A percentile compares a stretch with the other conserved stretches of the same genome.
Evolutionary conservation across 2,888 invertebrate species (phyloP).

Genomic region (Phytoseiulus persimilis): DNA sequence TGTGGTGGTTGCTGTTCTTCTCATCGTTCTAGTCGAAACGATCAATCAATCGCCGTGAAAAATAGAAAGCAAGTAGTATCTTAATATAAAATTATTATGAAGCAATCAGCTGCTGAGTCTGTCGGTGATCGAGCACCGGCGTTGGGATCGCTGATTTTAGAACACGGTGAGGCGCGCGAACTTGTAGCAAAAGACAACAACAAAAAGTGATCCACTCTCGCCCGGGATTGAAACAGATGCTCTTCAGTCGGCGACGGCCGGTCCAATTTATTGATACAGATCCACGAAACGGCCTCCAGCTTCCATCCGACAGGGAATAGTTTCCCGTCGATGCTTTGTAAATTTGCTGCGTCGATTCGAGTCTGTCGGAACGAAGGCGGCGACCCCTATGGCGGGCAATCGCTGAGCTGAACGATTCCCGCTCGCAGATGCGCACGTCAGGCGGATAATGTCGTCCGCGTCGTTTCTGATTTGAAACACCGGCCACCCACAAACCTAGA

Average conservation of each 20-base stretch:
- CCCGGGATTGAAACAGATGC: neutral
- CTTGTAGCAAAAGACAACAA: neutral
- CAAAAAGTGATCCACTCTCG: neutral
- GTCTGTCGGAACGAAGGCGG: neutral
- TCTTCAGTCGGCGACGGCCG: neutral
- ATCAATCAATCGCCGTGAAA: neutral
- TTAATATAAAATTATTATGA: conserved; percentile 5
- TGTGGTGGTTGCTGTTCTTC: too few species aligned
- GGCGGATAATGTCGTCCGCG: neutral
- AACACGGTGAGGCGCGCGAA: neutral
- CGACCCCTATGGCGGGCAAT: neutral
- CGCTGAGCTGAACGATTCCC: neutral
- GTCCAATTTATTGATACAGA: neutral
- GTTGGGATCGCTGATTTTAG: neutral
- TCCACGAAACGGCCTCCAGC: neutral
- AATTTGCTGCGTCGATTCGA: neutral
- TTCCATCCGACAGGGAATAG: neutral
- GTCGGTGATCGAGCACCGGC: neutral
- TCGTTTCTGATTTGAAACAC: neutral
- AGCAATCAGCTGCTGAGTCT: neutral
- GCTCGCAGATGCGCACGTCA: neutral
- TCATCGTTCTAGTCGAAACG: neutral
- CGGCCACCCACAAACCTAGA: neutral
- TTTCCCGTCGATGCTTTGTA: neutral
- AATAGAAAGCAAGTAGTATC: neutral